Evolutionary conservation across 2,113 vertebrate species (phyloP), one percentile per base, ranked within the genome.

Genomic region (Lagenorhynchus albirostris): DNA sequence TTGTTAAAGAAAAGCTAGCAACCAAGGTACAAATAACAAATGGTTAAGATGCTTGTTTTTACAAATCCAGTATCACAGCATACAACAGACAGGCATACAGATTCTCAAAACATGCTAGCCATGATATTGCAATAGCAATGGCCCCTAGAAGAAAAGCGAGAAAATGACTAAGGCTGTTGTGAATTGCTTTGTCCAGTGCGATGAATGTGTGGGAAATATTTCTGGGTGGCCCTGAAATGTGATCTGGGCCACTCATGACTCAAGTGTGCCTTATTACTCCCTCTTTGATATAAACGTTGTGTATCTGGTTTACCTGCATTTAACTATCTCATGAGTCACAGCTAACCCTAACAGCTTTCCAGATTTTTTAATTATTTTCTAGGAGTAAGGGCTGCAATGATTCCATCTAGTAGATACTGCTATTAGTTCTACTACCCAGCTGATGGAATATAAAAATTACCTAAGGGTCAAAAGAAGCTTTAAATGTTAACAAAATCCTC

Each of bases 21-120:
- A 88, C 84, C n/a, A 68, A 89, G 62, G 47, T 82, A 91, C 95
- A 96, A 96, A 93, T 95, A 97, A 96, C 95, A 96, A 98, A 98
- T 95, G 71, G 94, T 91, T 91, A 90, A 87, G 89, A 89, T 55
- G 80, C 80, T 89, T 96, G 87, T 92, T 96, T 96, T 81, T 87
- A 62, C 74, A 71, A 77, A 92, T 90, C 74, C 87, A 87, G 31
- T 83, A 55, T 97, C 94, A 88, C 87, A 94, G 33, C 77, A 26
- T 17, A 80, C 7, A 58, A 23, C n/a, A 80, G 53, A 58, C 14
- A 80, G 77, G 53, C 77, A 80, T 3, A 80, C 2, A 80, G 77
- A 38, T 80, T 80, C 77, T 80, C 77, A 80, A 17, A 8, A 58
- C 53, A 38, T 9, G 21, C 77, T 80, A 58, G 23, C 53, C 53